phyloP scores from a whole-genome alignment of 2,113 vertebrate species.

The Pholis gunnellus region DNA sequence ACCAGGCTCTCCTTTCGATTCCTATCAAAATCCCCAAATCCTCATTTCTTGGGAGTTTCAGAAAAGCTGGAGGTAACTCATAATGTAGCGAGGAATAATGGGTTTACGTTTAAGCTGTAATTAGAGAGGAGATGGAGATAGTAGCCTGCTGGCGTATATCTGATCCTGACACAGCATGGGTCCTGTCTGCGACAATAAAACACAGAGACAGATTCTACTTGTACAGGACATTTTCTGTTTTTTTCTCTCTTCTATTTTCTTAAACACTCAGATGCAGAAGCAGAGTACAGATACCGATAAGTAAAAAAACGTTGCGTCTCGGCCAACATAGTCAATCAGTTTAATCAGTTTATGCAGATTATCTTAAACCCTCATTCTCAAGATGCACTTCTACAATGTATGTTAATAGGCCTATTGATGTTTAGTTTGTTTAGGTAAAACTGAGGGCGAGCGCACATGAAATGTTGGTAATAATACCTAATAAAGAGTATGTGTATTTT shows the following conservation, averaged over 20 bases:
- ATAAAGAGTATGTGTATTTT: background rate
- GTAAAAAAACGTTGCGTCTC: background rate
- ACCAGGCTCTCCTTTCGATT: conserved; percentile 66
- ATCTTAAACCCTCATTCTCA: background rate
- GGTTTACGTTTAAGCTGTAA: conserved; percentile 78
- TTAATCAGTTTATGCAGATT: background rate
- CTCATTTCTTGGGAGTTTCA: conserved; percentile 71
- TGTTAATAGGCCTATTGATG: background rate
- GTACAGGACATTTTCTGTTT: background rate
- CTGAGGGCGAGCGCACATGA: background rate
- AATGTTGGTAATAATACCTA: background rate
- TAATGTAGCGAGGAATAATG: conserved; percentile 76
- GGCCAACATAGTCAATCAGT: background rate
- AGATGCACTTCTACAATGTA: background rate
- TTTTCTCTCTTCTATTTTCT: background rate
- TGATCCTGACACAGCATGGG: conserved; percentile 42
- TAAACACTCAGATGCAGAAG: conserved; percentile 1
- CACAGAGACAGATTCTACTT: conserved; percentile 30
- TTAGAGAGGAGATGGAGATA: conserved; percentile 71
- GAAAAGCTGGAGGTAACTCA: conserved; percentile 71
- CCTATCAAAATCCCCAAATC: conserved; percentile 75
- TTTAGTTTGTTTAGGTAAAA: background rate
- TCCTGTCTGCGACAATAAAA: conserved; percentile 25
- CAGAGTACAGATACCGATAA: background rate
- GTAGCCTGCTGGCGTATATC: conserved; percentile 57